These are phyloP conservation scores for Chelonoidis abingdonii DNA, from an alignment of 2,113 vertebrate species.

Conservation along the genomic window DNA sequence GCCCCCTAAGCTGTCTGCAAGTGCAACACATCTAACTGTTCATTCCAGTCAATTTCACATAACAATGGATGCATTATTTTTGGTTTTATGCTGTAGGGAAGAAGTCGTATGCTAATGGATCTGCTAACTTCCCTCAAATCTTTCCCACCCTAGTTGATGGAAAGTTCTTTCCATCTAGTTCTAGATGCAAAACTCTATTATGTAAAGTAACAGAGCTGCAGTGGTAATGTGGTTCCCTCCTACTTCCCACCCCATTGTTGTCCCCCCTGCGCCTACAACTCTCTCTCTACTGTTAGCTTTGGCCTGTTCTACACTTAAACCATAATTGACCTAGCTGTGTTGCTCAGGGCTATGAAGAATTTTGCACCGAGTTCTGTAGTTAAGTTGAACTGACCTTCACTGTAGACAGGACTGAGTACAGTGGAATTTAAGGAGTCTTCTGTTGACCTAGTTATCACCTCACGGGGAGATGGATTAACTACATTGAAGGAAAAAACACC, in stretches of 20 bases:
- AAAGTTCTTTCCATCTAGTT: not conserved
- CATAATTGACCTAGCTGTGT: not conserved
- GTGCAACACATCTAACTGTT: not conserved
- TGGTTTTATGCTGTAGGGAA: slow-evolving; percentile 22
- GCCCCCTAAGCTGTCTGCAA: not conserved
- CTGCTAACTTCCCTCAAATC: slow-evolving; percentile 59
- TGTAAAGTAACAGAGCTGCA: slow-evolving; percentile 47
- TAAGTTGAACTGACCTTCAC: not conserved
- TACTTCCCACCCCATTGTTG: slow-evolving; percentile 28
- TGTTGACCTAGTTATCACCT: not conserved
- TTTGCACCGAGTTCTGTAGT: not conserved
- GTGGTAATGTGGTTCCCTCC: not conserved
- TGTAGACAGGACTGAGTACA: not conserved
- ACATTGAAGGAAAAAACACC: not conserved
- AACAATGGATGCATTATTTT: slow-evolving; percentile 33
- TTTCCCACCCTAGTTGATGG: slow-evolving; percentile 21
- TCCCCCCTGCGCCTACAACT: not conserved
- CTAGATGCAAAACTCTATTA: slow-evolving; percentile 49
- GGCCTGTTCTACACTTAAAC: not conserved
- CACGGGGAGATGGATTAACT: not conserved
- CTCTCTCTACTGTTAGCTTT: not conserved
- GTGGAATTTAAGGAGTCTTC: not conserved
- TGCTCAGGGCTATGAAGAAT: not conserved
- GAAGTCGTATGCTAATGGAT: slow-evolving; percentile 43
- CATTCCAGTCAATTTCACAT: not conserved